phyloP scores from a whole-genome alignment of 1,140 invertebrate genomes.

The Coptotermes formosanus region DNA sequence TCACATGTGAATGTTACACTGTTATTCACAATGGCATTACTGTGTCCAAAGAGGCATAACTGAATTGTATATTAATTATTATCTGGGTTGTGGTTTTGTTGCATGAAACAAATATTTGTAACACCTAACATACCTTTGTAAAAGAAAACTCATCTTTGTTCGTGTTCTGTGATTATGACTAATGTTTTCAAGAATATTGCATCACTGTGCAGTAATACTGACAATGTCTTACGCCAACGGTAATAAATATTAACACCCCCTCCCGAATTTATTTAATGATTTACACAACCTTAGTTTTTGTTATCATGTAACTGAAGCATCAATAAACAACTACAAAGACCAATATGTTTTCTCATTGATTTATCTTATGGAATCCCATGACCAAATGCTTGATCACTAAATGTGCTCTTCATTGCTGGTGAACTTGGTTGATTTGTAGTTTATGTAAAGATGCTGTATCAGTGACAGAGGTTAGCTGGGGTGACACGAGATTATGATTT shows the following conservation, averaged over 20 bases:
- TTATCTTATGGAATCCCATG: no score
- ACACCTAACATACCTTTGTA: background rate
- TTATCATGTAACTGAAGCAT: constrained; percentile 10
- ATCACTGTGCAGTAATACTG: background rate
- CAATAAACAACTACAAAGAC: background rate
- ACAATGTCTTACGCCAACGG: background rate
- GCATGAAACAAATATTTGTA: background rate
- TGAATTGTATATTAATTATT: background rate
- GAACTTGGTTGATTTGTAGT: no score
- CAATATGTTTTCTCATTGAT: background rate
- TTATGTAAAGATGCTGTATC: no score
- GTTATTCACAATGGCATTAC: background rate
- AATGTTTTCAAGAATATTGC: background rate
- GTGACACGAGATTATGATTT: no score
- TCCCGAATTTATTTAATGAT: background rate
- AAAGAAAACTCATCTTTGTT: no score
- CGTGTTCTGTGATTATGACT: background rate
- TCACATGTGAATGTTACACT: background rate
- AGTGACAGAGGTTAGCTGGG: no score
- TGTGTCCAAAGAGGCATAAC: background rate
- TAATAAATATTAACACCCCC: constrained; percentile 1
- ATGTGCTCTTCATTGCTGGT: no score
- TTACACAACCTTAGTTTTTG: background rate
- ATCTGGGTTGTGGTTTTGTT: background rate
- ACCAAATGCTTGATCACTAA: no score